A percentile compares a stretch with the other conserved stretches of the same genome.
Conservation (phyloP, 2,888 invertebrate genomes). For the Apotomis turbidana region DNA sequence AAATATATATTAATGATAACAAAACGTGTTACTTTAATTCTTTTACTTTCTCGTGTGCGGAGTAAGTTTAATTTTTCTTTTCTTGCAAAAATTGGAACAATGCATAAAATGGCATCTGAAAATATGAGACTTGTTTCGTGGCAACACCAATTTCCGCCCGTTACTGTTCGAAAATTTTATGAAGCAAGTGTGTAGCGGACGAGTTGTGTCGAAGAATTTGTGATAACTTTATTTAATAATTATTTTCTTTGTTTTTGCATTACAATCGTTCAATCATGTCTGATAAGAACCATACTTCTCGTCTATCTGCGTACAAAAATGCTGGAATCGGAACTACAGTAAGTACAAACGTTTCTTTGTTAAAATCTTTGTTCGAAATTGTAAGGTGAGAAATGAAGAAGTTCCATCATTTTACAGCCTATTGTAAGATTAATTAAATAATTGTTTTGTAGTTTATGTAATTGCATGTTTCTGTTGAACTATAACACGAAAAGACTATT, state of each 20-base stretch:
- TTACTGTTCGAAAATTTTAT: constrained; percentile 26
- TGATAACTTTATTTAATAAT: background rate
- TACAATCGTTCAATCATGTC: constrained; percentile 76
- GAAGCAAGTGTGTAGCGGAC: constrained; percentile 1
- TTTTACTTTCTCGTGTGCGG: no score
- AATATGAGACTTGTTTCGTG: background rate
- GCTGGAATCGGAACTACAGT: constrained; percentile 90
- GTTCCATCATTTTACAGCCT: background rate
- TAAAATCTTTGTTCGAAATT: constrained; percentile 37
- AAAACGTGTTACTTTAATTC: no score
- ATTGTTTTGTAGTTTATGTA: background rate
- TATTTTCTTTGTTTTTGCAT: background rate
- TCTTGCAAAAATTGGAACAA: no score
- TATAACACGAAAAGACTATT: background rate
- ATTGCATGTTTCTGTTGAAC: background rate
- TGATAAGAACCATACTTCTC: constrained; percentile 81
- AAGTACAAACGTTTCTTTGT: constrained; percentile 55
- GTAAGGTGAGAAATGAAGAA: background rate
- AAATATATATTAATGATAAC: no score
- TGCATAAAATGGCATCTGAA: no score
- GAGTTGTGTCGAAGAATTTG: background rate
- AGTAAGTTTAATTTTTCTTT: no score
- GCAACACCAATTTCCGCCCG: constrained; percentile 20
- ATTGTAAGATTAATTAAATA: background rate
- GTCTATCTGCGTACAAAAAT: constrained; percentile 90